These are phyloP conservation scores for Tachina lurida DNA, from an alignment of 2,888 invertebrate species.

Conservation along the genomic window DNA sequence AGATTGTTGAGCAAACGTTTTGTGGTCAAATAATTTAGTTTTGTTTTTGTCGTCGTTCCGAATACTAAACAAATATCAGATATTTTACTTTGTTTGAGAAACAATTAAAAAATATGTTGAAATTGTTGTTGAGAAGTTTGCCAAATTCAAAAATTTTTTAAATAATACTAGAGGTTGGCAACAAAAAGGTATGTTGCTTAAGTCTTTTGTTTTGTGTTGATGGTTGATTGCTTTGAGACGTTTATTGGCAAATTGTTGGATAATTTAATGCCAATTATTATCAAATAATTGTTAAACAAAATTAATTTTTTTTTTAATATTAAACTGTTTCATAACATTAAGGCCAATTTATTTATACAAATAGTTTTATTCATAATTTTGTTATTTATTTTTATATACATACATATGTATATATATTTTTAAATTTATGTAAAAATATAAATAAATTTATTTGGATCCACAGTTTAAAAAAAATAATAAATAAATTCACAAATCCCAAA, in stretches of 20 bases:
- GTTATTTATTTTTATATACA: no score
- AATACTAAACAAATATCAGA: not conserved
- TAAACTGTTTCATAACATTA: not conserved
- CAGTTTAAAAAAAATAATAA: no score
- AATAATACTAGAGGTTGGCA: not conserved
- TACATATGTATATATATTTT: no score
- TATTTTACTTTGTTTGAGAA: not conserved
- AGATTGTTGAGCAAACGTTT: not conserved
- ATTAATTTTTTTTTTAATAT: not conserved
- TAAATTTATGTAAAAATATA: no score
- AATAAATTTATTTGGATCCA: no score
- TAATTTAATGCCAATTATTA: constrained; percentile 28
- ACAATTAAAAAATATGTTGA: not conserved
- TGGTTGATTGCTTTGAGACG: not conserved
- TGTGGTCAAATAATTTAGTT: constrained; percentile 22
- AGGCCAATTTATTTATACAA: not conserved
- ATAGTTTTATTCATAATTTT: not conserved
- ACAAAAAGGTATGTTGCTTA: constrained; percentile 9
- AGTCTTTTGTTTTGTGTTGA: constrained; percentile 12
- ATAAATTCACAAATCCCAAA: no score
- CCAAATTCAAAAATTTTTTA: not conserved
- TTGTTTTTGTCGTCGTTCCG: not conserved
- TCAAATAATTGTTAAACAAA: not conserved
- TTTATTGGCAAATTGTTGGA: constrained; percentile 15
- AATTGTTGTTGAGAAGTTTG: constrained; percentile 3